A percentile compares a stretch with the other conserved stretches of the same genome.
These are phyloP conservation scores for Amiota communis DNA, from an alignment of 2,888 invertebrate genomes.

Conservation along the genomic window DNA sequence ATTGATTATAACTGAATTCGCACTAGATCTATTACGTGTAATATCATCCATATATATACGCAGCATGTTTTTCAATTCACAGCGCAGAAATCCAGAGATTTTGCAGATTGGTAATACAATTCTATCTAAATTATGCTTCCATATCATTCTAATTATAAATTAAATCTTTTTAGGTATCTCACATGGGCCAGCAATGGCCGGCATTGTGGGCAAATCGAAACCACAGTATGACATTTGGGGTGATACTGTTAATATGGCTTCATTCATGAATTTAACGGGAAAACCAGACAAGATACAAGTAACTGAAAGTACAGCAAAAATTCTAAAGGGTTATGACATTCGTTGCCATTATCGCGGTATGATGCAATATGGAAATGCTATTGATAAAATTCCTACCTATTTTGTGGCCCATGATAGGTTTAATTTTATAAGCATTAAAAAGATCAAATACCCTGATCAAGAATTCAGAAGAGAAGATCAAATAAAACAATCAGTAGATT, in stretches of 20 bases:
- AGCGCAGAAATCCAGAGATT: too few relatives aligned
- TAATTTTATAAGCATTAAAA: not conserved
- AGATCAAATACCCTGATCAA: too few relatives aligned
- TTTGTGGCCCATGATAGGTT: slow-evolving; percentile 4
- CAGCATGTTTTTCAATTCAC: too few relatives aligned
- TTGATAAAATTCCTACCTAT: slow-evolving; percentile 59
- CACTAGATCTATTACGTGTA: slow-evolving; percentile 79
- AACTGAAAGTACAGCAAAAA: slow-evolving; percentile 81
- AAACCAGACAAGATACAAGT: slow-evolving; percentile 85
- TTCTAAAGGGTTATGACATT: slow-evolving; percentile 80
- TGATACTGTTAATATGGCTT: slow-evolving; percentile 96
- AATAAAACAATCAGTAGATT: too few relatives aligned
- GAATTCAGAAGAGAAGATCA: too few relatives aligned
- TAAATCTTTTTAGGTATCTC: slow-evolving; percentile 83
- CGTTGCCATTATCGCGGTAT: slow-evolving; percentile 81
- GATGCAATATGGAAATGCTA: slow-evolving; percentile 81
- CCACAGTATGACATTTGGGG: slow-evolving; percentile 98
- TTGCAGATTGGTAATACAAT: too few relatives aligned
- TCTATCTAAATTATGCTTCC: too few relatives aligned
- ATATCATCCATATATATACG: too few relatives aligned
- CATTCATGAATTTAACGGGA: slow-evolving; percentile 95
- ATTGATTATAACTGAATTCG: too few relatives aligned
- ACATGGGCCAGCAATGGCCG: slow-evolving; percentile 92
- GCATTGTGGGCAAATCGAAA: slow-evolving; percentile 94
- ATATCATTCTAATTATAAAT: slow-evolving; percentile 48